Evolutionary conservation across 2,113 vertebrate species (phyloP).

Genomic region (Zeus faber): DNA sequence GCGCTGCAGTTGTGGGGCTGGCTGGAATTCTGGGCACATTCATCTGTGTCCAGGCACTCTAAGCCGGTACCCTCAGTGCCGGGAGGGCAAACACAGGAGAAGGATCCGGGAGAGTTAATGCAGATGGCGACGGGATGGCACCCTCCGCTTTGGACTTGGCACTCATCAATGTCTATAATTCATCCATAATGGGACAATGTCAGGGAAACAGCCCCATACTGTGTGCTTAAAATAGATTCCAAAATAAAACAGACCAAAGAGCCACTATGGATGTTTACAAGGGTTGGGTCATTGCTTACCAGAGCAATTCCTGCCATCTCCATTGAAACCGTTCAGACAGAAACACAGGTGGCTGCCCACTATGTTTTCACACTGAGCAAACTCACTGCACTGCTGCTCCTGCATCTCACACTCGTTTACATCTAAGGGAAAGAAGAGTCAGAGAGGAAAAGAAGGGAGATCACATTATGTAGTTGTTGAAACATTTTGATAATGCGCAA

Average conservation of each 20-base stretch:
- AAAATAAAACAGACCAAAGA: not conserved
- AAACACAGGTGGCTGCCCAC: slow-evolving; percentile 69
- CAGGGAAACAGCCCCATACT: slow-evolving; percentile 65
- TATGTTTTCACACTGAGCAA: slow-evolving; percentile 74
- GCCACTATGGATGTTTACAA: not conserved
- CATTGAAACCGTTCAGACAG: slow-evolving; percentile 76
- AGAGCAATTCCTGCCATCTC: slow-evolving; percentile 76
- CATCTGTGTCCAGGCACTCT: slow-evolving; percentile 77
- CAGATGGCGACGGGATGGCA: slow-evolving; percentile 76
- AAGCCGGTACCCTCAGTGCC: slow-evolving; percentile 73
- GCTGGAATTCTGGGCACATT: slow-evolving; percentile 65
- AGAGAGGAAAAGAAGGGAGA: not conserved
- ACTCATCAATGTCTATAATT: slow-evolving; percentile 88
- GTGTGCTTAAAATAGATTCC: slow-evolving; percentile 41
- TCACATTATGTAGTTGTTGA: too few species aligned
- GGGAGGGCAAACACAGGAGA: slow-evolving; percentile 70
- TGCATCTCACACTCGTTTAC: slow-evolving; percentile 74
- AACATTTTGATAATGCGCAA: too few species aligned
- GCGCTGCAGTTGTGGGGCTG: slow-evolving; percentile 67
- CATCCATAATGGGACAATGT: slow-evolving; percentile 82
- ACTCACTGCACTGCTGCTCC: slow-evolving; percentile 66
- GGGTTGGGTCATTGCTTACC: slow-evolving; percentile 59
- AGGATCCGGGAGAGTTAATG: slow-evolving; percentile 72
- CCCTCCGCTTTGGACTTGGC: slow-evolving; percentile 78
- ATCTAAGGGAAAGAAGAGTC: slow-evolving; percentile 53